Conservation (phyloP, 2,113 vertebrate genomes). For the Pseudopipra pipra region DNA sequence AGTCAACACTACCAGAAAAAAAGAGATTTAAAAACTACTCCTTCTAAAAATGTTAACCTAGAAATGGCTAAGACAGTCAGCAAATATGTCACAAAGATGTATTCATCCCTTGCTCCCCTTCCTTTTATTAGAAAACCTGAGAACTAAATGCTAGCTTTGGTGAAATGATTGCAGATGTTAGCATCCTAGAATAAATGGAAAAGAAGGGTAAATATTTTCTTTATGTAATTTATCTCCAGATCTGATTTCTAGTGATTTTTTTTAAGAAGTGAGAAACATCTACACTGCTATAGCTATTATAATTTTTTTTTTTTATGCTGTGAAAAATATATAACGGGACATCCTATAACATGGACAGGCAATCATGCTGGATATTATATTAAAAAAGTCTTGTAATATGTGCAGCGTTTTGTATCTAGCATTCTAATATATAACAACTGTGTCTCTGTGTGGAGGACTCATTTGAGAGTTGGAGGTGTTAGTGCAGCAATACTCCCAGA, state of each 20-base stretch:
- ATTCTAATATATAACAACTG: background rate
- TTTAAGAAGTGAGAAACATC: background rate
- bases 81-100: background rate
- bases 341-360: background rate
- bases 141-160: background rate
- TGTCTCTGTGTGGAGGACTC: background rate
- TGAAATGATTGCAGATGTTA: background rate
- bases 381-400: background rate
- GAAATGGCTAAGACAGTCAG: background rate
- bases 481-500: background rate
- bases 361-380: background rate
- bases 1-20: background rate
- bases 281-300: background rate
- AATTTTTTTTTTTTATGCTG: background rate
- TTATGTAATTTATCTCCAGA: background rate
- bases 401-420: background rate
- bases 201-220: background rate
- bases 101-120: background rate
- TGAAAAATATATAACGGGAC: background rate
- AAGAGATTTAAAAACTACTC: background rate
- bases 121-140: background rate
- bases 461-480: background rate
- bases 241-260: background rate
- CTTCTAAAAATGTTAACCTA: background rate
- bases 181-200: background rate